These are phyloP conservation scores for Carabus problematicus DNA, from an alignment of 2,888 invertebrate genomes.

Conservation along the genomic window DNA sequence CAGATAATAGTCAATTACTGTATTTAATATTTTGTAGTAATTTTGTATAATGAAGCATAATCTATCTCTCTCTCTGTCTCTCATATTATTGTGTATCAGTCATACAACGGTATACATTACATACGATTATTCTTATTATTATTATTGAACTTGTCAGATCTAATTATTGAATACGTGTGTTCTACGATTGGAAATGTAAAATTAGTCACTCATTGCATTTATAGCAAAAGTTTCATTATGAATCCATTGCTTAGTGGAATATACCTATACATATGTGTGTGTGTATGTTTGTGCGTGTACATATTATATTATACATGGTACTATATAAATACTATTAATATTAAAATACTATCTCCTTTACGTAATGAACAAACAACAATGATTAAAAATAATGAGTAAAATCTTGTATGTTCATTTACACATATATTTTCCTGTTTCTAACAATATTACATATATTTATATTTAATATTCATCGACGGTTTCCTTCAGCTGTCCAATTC, in stretches of 20 bases:
- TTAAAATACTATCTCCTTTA: constrained; percentile 34
- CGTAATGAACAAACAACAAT: constrained; percentile 38
- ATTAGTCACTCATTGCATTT: constrained; percentile 41
- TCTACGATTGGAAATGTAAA: constrained; percentile 34
- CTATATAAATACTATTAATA: constrained; percentile 38
- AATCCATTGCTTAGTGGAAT: constrained; percentile 35
- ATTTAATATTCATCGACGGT: constrained; percentile 51
- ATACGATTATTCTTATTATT: background rate
- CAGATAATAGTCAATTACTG: constrained; percentile 20
- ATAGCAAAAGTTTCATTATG: constrained; percentile 22
- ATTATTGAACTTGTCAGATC: constrained; percentile 16
- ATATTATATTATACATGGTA: constrained; percentile 34
- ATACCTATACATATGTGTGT: constrained; percentile 5
- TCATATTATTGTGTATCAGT: too few relatives aligned
- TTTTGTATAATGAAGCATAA: constrained; percentile 29
- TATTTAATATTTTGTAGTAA: constrained; percentile 31
- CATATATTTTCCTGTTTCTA: constrained; percentile 9
- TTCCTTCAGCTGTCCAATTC: constrained; percentile 66
- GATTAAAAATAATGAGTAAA: constrained; percentile 35
- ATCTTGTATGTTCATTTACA: constrained; percentile 32
- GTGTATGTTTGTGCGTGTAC: constrained; percentile 16
- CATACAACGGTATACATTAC: too few relatives aligned
- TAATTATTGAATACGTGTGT: constrained; percentile 32
- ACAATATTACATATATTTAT: constrained; percentile 23
- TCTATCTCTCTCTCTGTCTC: background rate